phyloP scores from a whole-genome alignment of 2,113 vertebrate genomes.

The Gobius niger region DNA sequence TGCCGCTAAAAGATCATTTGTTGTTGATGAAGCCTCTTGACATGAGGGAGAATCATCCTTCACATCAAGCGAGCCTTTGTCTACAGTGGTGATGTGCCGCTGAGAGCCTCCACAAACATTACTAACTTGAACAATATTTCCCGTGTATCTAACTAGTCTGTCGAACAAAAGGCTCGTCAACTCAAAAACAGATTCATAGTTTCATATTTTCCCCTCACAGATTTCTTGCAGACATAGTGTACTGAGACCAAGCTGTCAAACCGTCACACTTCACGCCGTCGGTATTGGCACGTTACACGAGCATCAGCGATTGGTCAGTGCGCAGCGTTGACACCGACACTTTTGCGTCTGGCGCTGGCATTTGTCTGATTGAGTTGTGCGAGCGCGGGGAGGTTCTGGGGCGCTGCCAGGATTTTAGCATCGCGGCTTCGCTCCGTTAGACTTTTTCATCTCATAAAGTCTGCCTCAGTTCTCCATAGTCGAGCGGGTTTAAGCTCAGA shows the following conservation, averaged over 20 bases:
- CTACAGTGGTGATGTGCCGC: too few relatives aligned
- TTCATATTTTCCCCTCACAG: neutral
- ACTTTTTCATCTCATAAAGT: slow-evolving; percentile 30
- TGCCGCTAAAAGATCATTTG: too few relatives aligned
- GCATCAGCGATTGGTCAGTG: neutral
- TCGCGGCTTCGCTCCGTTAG: slow-evolving; percentile 18
- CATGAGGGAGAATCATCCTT: too few relatives aligned
- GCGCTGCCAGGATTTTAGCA: slow-evolving; percentile 19
- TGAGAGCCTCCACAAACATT: too few relatives aligned
- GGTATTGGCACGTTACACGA: neutral
- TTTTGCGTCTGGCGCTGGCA: slow-evolving; percentile 9
- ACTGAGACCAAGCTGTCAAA: neutral
- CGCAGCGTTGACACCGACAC: neutral
- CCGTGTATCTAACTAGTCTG: too few relatives aligned
- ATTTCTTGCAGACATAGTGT: neutral
- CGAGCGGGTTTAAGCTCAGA: slow-evolving; percentile 5
- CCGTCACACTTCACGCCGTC: neutral
- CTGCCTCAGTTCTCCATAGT: neutral
- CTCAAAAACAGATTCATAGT: neutral
- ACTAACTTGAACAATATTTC: too few relatives aligned
- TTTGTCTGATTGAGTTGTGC: slow-evolving; percentile 31
- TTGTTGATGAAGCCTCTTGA: too few relatives aligned
- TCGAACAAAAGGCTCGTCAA: too few relatives aligned
- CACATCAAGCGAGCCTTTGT: too few relatives aligned
- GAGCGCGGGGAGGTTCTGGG: slow-evolving; percentile 18